Evolutionary conservation across 2,797 vertebrate species (phyloP).

Genomic region (Acrossocheilus wenchowensis): DNA sequence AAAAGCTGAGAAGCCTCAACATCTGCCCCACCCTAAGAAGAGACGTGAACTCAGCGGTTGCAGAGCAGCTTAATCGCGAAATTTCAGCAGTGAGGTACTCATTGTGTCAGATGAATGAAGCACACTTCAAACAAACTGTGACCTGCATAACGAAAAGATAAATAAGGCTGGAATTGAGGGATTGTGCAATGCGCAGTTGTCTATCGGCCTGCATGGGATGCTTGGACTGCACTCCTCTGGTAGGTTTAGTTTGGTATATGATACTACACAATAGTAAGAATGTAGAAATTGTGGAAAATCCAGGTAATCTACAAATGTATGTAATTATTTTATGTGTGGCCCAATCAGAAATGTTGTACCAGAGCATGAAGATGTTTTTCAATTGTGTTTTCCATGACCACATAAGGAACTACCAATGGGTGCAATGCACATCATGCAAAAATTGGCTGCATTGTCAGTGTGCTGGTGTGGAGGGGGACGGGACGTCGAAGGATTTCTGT

Average conservation of each 20-base stretch:
- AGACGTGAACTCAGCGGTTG: background rate
- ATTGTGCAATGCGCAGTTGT: background rate
- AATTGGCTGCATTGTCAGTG: too few relatives aligned
- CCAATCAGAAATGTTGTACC: too few relatives aligned
- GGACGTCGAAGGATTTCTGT: too few relatives aligned
- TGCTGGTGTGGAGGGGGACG: too few relatives aligned
- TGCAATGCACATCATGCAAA: too few relatives aligned
- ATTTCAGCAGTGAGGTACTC: background rate
- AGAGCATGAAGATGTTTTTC: too few relatives aligned
- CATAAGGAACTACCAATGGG: too few relatives aligned
- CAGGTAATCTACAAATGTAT: too few relatives aligned
- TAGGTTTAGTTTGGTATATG: background rate
- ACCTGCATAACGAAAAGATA: background rate
- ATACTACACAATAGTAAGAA: background rate
- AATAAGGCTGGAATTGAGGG: background rate
- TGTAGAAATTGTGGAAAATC: too few relatives aligned
- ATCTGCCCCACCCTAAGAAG: background rate
- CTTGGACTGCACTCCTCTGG: background rate
- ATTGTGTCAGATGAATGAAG: conserved; percentile 14
- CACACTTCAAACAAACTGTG: background rate
- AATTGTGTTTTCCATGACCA: too few relatives aligned
- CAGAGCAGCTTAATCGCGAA: conserved; percentile 1
- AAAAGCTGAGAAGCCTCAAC: conserved; percentile 1
- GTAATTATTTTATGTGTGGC: too few relatives aligned
- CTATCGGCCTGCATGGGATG: background rate